Percentiles rank a stretch among this genome's conserved stretches.
These are phyloP conservation scores for Lepisosteus osseus DNA, from an alignment of 2,113 vertebrate genomes.

Conservation along the genomic window DNA sequence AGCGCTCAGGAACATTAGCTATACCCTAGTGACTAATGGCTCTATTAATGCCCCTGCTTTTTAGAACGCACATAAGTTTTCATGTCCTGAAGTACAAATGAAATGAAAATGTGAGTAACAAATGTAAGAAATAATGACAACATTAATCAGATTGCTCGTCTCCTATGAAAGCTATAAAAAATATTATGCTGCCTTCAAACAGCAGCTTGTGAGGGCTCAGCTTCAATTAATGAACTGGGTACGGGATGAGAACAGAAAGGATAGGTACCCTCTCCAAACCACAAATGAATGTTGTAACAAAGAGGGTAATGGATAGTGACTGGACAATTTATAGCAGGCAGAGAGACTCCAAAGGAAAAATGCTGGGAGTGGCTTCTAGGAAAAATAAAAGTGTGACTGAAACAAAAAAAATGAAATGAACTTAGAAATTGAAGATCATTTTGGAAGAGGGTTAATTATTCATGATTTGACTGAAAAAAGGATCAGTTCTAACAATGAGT, in stretches of 20 bases:
- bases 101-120: conserved; percentile 5
- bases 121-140: conserved; percentile 22
- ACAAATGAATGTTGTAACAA: too few relatives aligned
- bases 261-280: too few relatives aligned
- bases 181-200: conserved; percentile 11
- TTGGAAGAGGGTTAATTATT: too few relatives aligned
- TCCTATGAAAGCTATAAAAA: conserved; percentile 4
- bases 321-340: too few relatives aligned
- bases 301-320: too few relatives aligned
- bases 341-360: too few relatives aligned
- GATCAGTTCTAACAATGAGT: too few relatives aligned
- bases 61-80: conserved; percentile 4
- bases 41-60: conserved; percentile 14
- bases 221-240: background rate
- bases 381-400: too few relatives aligned
- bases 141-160: conserved; percentile 16
- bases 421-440: too few relatives aligned
- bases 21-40: conserved; percentile 19
- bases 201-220: background rate
- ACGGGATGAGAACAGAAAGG: background rate
- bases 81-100: background rate
- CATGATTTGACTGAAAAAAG: too few relatives aligned
- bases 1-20: conserved; percentile 17
- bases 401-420: too few relatives aligned
- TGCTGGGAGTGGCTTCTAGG: too few relatives aligned